Percentiles rank a stretch among this genome's conserved stretches.
These are phyloP conservation scores for Psylliodes chrysocephalus DNA, from an alignment of 2,888 invertebrate species.

Conservation along the genomic window DNA sequence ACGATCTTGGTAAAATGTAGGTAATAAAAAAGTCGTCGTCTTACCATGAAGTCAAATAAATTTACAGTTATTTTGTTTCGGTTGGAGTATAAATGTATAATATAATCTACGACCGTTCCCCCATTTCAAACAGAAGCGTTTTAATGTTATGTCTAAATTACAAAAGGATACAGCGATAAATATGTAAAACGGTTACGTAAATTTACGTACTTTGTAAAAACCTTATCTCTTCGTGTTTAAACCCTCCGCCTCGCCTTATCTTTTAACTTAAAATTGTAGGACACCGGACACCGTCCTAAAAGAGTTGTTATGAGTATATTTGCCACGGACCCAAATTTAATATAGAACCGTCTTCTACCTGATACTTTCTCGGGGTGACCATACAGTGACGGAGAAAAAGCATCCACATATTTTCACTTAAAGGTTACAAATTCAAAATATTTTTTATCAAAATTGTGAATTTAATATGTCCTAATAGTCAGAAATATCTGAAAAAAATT, in stretches of 20 bases:
- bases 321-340: slow-evolving; percentile 22
- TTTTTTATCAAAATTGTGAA: no score
- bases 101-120: no score
- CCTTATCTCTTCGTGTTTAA: slow-evolving; percentile 24
- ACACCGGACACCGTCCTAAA: slow-evolving; percentile 27
- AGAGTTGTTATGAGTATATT: slow-evolving; percentile 31
- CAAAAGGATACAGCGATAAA: slow-evolving; percentile 29
- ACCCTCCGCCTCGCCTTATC: slow-evolving; percentile 23
- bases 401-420: no score
- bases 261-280: slow-evolving; percentile 29
- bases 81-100: no score
- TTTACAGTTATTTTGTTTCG: no score
- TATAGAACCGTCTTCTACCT: slow-evolving; percentile 21
- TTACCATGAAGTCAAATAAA: no score
- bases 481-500: no score
- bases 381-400: neutral
- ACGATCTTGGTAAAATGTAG: no score
- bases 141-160: slow-evolving; percentile 21
- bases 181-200: slow-evolving; percentile 29
- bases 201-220: slow-evolving; percentile 23
- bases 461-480: no score
- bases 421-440: no score
- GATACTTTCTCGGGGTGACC: slow-evolving; percentile 1
- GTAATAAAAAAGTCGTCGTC: no score
- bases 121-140: slow-evolving; percentile 17